Conservation (phyloP, 2,797 vertebrate genomes). For the Ataeniobius toweri region DNA sequence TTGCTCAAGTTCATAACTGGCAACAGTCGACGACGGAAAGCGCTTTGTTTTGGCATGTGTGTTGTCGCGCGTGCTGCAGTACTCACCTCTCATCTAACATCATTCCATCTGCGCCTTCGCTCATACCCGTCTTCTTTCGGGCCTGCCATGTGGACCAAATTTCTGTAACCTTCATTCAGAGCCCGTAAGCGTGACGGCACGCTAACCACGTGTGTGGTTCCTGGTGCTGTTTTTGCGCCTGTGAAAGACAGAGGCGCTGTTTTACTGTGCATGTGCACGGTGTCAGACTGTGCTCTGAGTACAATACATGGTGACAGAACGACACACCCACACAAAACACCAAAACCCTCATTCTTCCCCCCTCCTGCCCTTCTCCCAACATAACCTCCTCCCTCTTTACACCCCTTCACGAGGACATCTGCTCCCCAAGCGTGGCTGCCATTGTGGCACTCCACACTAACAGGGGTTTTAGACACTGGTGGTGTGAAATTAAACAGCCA, state of each 20-base stretch:
- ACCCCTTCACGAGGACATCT: constrained; percentile 76
- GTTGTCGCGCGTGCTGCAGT: constrained; percentile 12
- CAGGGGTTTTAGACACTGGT: constrained; percentile 76
- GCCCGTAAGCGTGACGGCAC: constrained; percentile 20
- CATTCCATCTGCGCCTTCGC: constrained; percentile 18
- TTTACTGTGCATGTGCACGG: constrained; percentile 49
- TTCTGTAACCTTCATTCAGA: constrained; percentile 40
- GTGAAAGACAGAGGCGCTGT: constrained; percentile 35
- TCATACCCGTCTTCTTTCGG: constrained; percentile 4
- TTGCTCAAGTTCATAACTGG: constrained; percentile 90
- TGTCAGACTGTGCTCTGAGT: constrained; percentile 52
- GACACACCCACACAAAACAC: constrained; percentile 30
- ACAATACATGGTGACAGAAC: constrained; percentile 52
- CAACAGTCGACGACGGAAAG: constrained; percentile 89
- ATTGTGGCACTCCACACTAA: constrained; percentile 76
- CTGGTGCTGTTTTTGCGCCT: constrained; percentile 25
- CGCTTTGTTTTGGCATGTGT: constrained; percentile 76
- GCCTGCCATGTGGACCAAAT: constrained; percentile 2
- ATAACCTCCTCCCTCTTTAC: constrained; percentile 68
- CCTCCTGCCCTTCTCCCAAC: constrained; percentile 45
- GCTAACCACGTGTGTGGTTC: constrained; percentile 21
- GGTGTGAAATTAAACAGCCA: constrained; percentile 82
- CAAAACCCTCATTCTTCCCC: constrained; percentile 38
- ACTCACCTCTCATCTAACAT: constrained; percentile 15
- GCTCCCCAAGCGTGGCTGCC: constrained; percentile 73